These are phyloP conservation scores for Ormyrus nitidulus DNA, from an alignment of 2,888 invertebrate genomes.

Conservation along the genomic window DNA sequence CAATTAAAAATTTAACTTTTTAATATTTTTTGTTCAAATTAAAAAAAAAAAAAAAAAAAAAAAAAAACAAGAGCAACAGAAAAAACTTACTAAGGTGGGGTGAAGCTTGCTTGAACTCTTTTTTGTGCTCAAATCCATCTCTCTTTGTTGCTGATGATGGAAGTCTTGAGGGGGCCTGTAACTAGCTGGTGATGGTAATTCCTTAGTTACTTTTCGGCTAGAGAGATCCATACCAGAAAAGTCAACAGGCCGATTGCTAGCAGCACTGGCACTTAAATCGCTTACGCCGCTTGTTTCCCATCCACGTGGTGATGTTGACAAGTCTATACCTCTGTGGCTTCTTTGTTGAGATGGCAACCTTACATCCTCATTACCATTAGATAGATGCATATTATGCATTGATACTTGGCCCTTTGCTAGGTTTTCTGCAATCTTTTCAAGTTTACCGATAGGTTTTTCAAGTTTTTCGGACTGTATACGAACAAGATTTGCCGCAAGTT, in stretches of 20 bases:
- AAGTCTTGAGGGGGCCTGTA: conserved; percentile 66
- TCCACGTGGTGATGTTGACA: conserved; percentile 68
- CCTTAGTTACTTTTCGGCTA: conserved; percentile 66
- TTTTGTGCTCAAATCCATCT: conserved; percentile 72
- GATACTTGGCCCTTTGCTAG: conserved; percentile 68
- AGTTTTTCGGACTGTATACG: conserved; percentile 70
- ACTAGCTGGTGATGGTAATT: conserved; percentile 39
- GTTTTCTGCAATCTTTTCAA: conserved; percentile 74
- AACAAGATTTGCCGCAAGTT: conserved; percentile 70
- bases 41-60: too few relatives aligned
- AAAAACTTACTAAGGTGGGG: conserved; percentile 57
- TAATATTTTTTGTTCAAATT: too few relatives aligned
- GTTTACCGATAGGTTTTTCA: conserved; percentile 63
- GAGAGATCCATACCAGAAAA: conserved; percentile 73
- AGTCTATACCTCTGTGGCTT: conserved; percentile 68
- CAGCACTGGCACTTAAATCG: conserved; percentile 31
- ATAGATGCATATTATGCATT: conserved; percentile 45
- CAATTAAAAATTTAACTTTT: too few relatives aligned
- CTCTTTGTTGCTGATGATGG: conserved; percentile 63
- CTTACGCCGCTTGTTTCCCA: conserved; percentile 64
- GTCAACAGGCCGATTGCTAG: conserved; percentile 66
- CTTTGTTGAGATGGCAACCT: conserved; percentile 58
- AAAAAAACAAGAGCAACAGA: too few relatives aligned
- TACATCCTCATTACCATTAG: conserved; percentile 62
- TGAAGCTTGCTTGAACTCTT: conserved; percentile 66